phyloP scores from a whole-genome alignment of 2,888 invertebrate genomes.

The Zonitis immaculata region DNA sequence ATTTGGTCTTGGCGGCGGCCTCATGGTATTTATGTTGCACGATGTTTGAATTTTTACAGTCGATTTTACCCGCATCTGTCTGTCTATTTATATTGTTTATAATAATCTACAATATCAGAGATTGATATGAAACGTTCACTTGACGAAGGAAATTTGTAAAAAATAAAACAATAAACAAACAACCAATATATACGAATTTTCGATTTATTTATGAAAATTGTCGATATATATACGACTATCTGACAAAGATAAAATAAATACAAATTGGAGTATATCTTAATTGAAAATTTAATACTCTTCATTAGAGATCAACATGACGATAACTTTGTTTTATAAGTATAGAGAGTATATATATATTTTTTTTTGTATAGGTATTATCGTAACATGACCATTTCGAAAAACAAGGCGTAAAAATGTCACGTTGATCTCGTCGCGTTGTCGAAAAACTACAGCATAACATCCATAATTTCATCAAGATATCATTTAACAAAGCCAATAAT shows the following conservation, averaged over 20 bases:
- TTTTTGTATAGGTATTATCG: not conserved
- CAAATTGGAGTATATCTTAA: too few relatives aligned
- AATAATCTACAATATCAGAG: not conserved
- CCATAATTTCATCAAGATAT: constrained; percentile 45
- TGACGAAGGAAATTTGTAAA: too few relatives aligned
- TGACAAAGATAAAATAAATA: too few relatives aligned
- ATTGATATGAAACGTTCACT: too few relatives aligned
- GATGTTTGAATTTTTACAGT: constrained; percentile 2
- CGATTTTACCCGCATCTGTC: not conserved
- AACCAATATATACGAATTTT: too few relatives aligned
- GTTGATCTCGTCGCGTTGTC: constrained; percentile 4
- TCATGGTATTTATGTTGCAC: not conserved
- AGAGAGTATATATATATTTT: too few relatives aligned
- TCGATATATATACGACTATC: too few relatives aligned
- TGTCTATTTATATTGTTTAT: not conserved
- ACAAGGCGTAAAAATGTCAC: constrained; percentile 31
- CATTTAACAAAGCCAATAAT: constrained; percentile 48
- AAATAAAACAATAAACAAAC: too few relatives aligned
- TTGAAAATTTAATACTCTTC: too few relatives aligned
- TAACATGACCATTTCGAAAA: not conserved
- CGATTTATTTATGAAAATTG: too few relatives aligned
- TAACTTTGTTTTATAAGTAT: too few relatives aligned
- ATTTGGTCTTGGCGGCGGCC: not conserved
- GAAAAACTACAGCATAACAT: constrained; percentile 29
- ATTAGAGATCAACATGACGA: too few relatives aligned